Evolutionary conservation across 2,113 vertebrate genomes (phyloP).

Genomic region (Phocoena sinus): DNA sequence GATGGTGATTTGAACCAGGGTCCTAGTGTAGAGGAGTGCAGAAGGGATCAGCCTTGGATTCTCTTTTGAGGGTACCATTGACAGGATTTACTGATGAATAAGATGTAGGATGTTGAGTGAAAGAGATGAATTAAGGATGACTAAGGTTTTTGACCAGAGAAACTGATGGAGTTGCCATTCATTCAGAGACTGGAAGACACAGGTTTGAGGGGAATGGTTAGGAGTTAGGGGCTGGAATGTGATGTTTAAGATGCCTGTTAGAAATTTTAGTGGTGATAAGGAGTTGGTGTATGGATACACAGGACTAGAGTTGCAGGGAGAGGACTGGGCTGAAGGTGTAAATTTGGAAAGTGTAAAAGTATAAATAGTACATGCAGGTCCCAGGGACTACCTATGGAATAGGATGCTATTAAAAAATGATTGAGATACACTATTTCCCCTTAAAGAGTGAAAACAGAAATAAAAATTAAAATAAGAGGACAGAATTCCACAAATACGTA

Average conservation of each 20-base stretch:
- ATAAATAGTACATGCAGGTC: neutral
- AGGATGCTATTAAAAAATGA: neutral
- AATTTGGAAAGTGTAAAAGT: neutral
- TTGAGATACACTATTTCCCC: neutral
- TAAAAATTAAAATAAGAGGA: neutral
- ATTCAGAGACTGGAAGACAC: neutral
- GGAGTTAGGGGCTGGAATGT: neutral
- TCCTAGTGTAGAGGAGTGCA: neutral
- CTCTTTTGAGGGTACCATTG: neutral
- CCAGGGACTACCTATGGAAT: neutral
- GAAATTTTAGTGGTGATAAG: neutral
- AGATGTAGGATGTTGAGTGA: neutral
- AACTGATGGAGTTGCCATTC: neutral
- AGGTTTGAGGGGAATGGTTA: neutral
- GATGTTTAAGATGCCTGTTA: neutral
- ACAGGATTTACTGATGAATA: neutral
- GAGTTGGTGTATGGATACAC: neutral
- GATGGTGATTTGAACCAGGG: neutral
- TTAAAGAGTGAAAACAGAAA: neutral
- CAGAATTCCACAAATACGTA: neutral
- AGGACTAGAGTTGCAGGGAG: neutral
- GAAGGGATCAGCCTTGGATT: neutral
- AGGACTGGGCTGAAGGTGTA: neutral
- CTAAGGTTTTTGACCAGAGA: neutral
- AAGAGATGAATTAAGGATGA: neutral